Percentiles rank a stretch among this genome's conserved stretches.
Conservation (phyloP, 2,797 vertebrate genomes). For the Cichlasoma orientale region DNA sequence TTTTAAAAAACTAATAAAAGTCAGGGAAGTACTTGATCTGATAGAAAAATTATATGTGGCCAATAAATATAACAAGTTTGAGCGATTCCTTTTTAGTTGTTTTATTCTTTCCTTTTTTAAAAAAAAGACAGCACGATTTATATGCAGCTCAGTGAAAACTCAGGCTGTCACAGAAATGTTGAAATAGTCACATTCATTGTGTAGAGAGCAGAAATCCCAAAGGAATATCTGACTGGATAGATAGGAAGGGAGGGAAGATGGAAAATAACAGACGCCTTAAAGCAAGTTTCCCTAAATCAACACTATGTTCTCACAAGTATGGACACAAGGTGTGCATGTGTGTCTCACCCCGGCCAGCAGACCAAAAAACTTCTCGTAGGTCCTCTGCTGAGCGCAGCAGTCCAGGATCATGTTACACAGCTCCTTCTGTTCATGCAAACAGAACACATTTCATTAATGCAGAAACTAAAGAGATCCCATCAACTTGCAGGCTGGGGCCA, state of each 20-base stretch:
- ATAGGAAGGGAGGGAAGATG: neutral
- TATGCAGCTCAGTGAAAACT: neutral
- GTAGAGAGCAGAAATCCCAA: neutral
- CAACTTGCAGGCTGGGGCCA: neutral
- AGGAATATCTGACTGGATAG: neutral
- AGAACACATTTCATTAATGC: neutral
- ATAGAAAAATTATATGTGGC: neutral
- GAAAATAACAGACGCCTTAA: neutral
- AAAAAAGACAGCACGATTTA: neutral
- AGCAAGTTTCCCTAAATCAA: neutral
- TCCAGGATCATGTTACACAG: conserved; percentile 99
- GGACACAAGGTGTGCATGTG: neutral
- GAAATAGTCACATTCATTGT: neutral
- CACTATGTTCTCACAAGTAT: neutral
- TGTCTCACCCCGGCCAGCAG: conserved; percentile 94
- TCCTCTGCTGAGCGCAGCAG: conserved; percentile 98
- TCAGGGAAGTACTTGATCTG: neutral
- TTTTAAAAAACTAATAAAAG: no score
- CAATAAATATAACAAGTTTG: neutral
- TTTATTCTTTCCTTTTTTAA: neutral
- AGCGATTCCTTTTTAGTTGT: neutral
- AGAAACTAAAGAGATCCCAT: neutral
- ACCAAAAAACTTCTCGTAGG: conserved; percentile 98
- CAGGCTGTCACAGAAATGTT: neutral
- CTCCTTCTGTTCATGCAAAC: conserved; percentile 87